Evolutionary conservation across 2,888 invertebrate species (phyloP).

Genomic region (Apamea crenata): DNA sequence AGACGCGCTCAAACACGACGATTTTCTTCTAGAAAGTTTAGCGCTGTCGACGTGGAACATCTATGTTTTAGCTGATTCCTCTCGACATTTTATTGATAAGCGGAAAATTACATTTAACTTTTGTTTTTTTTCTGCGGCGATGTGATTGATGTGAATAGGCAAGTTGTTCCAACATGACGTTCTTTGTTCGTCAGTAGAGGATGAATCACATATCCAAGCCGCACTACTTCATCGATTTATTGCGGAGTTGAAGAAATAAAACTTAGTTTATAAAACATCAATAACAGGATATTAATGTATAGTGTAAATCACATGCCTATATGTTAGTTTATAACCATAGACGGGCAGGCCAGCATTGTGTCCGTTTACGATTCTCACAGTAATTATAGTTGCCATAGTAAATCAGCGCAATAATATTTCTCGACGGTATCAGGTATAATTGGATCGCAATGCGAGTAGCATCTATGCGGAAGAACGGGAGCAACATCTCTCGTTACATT

Average conservation of each 20-base stretch:
- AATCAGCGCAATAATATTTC: slow-evolving; percentile 85
- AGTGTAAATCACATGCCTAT: slow-evolving; percentile 69
- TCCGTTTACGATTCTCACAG: slow-evolving; percentile 84
- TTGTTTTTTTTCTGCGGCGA: slow-evolving; percentile 53
- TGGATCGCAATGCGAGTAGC: slow-evolving; percentile 87
- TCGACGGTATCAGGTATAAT: slow-evolving; percentile 88
- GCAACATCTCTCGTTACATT: slow-evolving; percentile 88
- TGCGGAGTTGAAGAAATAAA: slow-evolving; percentile 58
- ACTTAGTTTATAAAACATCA: slow-evolving; percentile 65
- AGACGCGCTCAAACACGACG: slow-evolving; percentile 68
- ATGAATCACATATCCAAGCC: slow-evolving; percentile 58
- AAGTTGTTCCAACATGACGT: slow-evolving; percentile 48
- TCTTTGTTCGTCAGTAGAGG: slow-evolving; percentile 60
- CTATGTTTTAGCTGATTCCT: slow-evolving; percentile 57
- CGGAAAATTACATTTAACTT: slow-evolving; percentile 49
- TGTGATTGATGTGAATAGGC: slow-evolving; percentile 56
- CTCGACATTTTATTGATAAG: slow-evolving; percentile 53
- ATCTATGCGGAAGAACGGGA: slow-evolving; percentile 88
- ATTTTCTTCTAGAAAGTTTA: slow-evolving; percentile 72
- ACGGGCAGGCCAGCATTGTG: slow-evolving; percentile 77
- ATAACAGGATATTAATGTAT: slow-evolving; percentile 75
- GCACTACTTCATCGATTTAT: slow-evolving; percentile 48
- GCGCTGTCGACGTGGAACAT: slow-evolving; percentile 57
- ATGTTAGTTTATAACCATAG: slow-evolving; percentile 73
- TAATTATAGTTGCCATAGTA: slow-evolving; percentile 82